phyloP scores from a whole-genome alignment of 2,888 invertebrate species.

The Disparrhopalites patrizii region DNA sequence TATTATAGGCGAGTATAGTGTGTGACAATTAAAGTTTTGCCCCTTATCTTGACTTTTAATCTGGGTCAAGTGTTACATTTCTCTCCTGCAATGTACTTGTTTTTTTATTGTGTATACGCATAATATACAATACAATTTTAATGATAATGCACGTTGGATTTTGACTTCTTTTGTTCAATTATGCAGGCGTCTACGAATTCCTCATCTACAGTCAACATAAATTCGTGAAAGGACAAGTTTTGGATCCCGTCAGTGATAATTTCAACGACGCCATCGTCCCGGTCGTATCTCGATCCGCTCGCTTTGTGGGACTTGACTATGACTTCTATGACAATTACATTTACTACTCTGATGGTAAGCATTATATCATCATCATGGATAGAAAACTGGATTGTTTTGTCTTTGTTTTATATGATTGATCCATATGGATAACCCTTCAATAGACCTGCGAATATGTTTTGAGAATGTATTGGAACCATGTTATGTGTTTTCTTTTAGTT shows the following conservation, averaged over 20 bases:
- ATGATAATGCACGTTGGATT: background rate
- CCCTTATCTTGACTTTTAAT: background rate
- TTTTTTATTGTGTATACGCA: too few relatives aligned
- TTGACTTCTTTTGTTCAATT: slow-evolving; percentile 24
- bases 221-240: slow-evolving; percentile 88
- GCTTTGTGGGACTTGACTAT: slow-evolving; percentile 93
- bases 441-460: too few relatives aligned
- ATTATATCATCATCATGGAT: background rate
- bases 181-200: slow-evolving; percentile 71
- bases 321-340: slow-evolving; percentile 86
- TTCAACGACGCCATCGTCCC: slow-evolving; percentile 95
- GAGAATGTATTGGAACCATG: too few relatives aligned
- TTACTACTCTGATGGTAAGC: slow-evolving; percentile 83
- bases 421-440: too few relatives aligned
- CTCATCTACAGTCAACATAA: slow-evolving; percentile 93
- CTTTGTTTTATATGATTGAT: too few relatives aligned
- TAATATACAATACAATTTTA: too few relatives aligned
- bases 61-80: background rate
- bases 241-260: slow-evolving; percentile 81
- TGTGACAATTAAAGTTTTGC: background rate
- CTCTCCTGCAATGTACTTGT: too few relatives aligned
- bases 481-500: slow-evolving; percentile 54
- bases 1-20: background rate
- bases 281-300: slow-evolving; percentile 81
- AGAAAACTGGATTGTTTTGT: background rate